A percentile compares a stretch with the other conserved stretches of the same genome.
Evolutionary conservation across 2,113 vertebrate species (phyloP).

Genomic region (Tragelaphus imberbis): DNA sequence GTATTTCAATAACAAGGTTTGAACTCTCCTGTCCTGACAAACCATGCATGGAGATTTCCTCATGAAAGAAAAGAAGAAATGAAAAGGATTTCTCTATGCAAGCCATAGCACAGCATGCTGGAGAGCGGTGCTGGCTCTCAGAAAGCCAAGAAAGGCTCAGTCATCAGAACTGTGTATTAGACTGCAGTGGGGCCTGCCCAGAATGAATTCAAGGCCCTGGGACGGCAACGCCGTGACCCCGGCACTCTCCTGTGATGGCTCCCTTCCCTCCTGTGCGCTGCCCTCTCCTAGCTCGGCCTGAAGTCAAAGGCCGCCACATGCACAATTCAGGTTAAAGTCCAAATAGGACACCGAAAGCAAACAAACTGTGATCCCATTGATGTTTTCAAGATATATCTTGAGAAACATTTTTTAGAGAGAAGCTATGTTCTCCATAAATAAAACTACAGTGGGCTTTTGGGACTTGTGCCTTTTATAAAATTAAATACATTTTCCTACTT

Average conservation of each 20-base stretch:
- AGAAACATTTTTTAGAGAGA: not conserved
- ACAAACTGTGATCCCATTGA: not conserved
- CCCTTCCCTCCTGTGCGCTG: not conserved
- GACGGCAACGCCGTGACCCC: not conserved
- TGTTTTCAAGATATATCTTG: not conserved
- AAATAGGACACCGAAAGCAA: conserved; percentile 6
- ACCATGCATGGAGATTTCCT: conserved; percentile 55
- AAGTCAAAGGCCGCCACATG: not conserved
- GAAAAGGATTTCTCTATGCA: conserved; percentile 58
- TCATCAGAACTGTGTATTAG: not conserved
- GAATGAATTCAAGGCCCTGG: not conserved
- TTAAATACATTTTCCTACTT: not conserved
- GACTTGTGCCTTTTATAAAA: not conserved
- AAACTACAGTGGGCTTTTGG: not conserved
- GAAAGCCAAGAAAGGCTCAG: not conserved
- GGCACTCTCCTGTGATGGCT: not conserved
- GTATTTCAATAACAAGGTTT: conserved; percentile 25
- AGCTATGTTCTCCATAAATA: not conserved
- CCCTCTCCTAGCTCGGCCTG: not conserved
- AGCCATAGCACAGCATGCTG: not conserved
- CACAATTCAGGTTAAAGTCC: not conserved
- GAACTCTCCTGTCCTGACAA: conserved; percentile 43
- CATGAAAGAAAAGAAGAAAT: conserved; percentile 39
- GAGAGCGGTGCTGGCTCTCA: not conserved
- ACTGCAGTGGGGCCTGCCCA: not conserved